Evolutionary conservation across 2,888 invertebrate species (phyloP).

Genomic region (Platycheirus rosarum): DNA sequence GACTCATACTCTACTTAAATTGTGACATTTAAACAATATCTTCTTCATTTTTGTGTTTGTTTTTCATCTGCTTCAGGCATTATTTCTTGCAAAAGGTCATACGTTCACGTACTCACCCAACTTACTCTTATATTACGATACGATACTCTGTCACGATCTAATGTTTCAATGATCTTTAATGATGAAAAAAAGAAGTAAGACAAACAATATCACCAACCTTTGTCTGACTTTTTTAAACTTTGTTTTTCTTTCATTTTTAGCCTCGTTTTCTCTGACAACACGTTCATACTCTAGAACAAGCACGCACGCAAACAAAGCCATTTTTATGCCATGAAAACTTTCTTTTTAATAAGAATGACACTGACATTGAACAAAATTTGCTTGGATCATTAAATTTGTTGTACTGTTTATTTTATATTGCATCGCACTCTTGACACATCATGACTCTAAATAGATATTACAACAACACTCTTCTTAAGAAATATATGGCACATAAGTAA

Average conservation of each 20-base stretch:
- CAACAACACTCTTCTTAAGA: neutral
- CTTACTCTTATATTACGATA: neutral
- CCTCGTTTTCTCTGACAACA: slow-evolving; percentile 15
- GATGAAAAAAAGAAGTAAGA: neutral
- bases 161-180: neutral
- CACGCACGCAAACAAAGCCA: slow-evolving; percentile 14
- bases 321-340: slow-evolving; percentile 42
- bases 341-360: slow-evolving; percentile 35
- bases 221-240: slow-evolving; percentile 7
- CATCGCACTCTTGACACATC: slow-evolving; percentile 29
- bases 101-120: neutral
- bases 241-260: slow-evolving; percentile 1
- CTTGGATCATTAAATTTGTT: slow-evolving; percentile 20
- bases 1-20: no score
- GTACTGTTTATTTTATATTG: slow-evolving; percentile 4
- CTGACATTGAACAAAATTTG: slow-evolving; percentile 49
- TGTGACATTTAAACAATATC: no score
- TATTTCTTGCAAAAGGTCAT: neutral
- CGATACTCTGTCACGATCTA: neutral
- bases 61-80: neutral
- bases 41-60: neutral
- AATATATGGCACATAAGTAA: no score
- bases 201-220: neutral
- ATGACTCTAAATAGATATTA: slow-evolving; percentile 30
- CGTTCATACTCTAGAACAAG: slow-evolving; percentile 22